A percentile compares a stretch with the other conserved stretches of the same genome.
Conservation (phyloP, 2,797 vertebrate species). For the Rhinophrynus dorsalis region DNA sequence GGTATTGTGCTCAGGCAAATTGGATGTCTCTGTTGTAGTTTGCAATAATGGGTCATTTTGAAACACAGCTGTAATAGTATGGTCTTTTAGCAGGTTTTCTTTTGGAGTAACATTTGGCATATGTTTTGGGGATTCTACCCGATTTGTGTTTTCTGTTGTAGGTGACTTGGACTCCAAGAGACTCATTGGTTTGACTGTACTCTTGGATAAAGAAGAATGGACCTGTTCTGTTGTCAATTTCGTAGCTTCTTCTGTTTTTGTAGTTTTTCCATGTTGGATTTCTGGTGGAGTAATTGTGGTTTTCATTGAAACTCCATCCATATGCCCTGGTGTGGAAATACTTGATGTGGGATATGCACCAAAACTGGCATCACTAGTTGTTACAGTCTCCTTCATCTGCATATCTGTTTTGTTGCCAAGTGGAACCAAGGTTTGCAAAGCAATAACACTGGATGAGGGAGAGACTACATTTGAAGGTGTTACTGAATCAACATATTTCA, state of each 20-base stretch:
- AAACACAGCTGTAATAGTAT: too few relatives aligned
- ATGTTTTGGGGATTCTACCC: background rate
- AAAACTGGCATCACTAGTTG: background rate
- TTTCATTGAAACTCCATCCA: background rate
- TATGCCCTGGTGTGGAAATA: background rate
- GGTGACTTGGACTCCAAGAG: background rate
- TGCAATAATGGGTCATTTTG: too few relatives aligned
- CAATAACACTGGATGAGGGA: background rate
- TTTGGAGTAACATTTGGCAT: background rate
- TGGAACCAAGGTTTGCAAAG: conserved; percentile 23
- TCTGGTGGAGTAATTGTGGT: background rate
- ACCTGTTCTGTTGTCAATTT: background rate
- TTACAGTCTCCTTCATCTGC: background rate
- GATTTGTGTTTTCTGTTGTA: background rate
- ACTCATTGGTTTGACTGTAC: background rate
- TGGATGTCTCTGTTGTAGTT: background rate
- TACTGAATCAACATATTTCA: background rate
- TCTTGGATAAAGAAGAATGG: background rate
- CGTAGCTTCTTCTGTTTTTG: background rate
- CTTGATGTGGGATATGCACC: background rate
- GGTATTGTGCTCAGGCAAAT: background rate
- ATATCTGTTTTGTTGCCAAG: conserved; percentile 11
- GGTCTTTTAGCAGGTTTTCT: too few relatives aligned
- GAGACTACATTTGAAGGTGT: background rate
- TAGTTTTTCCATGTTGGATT: background rate